phyloP scores from a whole-genome alignment of 2,888 invertebrate species.

The Cryptops parisi region DNA sequence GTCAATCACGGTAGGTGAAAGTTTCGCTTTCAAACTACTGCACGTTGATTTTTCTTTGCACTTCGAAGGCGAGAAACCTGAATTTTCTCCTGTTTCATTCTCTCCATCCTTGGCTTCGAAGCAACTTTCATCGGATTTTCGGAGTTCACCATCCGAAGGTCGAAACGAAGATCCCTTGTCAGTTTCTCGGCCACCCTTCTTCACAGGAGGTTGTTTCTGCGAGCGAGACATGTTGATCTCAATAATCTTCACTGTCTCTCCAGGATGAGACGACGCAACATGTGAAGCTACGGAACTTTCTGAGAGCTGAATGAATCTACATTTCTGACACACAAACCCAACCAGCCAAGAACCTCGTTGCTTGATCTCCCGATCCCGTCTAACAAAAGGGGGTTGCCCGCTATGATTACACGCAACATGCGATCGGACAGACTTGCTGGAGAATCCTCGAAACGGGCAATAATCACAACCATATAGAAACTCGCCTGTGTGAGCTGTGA shows the following conservation, averaged over 20 bases:
- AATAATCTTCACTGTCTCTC: constrained; percentile 32
- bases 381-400: background rate
- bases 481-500: constrained; percentile 63
- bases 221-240: constrained; percentile 31
- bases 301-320: constrained; percentile 56
- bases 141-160: background rate
- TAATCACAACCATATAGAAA: constrained; percentile 48
- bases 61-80: too few species aligned
- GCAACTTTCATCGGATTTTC: background rate
- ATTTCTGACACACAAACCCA: constrained; percentile 53
- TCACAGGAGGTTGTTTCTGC: background rate
- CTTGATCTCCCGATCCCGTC: background rate
- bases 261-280: constrained; percentile 38
- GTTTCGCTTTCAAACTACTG: background rate
- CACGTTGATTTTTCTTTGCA: too few species aligned
- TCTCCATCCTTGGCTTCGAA: too few species aligned
- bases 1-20: too few species aligned
- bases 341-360: background rate
- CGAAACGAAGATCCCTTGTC: background rate
- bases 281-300: constrained; percentile 47
- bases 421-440: constrained; percentile 1
- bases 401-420: constrained; percentile 1
- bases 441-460: constrained; percentile 33
- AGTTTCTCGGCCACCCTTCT: background rate
- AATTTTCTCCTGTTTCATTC: too few species aligned